Evolutionary conservation across 2,797 vertebrate species (phyloP).

Genomic region (Platalea minor): DNA sequence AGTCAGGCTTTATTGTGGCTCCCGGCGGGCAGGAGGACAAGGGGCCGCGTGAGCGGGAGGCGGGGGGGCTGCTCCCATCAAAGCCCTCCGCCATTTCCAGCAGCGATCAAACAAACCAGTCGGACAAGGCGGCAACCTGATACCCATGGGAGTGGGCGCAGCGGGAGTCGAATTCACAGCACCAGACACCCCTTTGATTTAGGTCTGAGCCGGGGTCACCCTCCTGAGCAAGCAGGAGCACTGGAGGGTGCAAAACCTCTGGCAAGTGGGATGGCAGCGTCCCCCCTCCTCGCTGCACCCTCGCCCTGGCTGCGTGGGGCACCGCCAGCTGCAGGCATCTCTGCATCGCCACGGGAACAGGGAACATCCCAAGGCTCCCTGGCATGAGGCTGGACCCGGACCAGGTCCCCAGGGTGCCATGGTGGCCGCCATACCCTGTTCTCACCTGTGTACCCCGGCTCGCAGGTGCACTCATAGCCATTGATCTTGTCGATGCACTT

Average conservation of each 20-base stretch:
- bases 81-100: constrained; percentile 46
- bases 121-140: constrained; percentile 56
- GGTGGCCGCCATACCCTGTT: not conserved
- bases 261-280: not conserved
- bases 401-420: not conserved
- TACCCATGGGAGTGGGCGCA: constrained; percentile 57
- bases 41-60: not conserved
- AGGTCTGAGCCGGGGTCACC: not conserved
- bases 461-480: constrained; percentile 89
- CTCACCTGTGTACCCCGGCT: constrained; percentile 92
- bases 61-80: constrained; percentile 36
- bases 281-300: not conserved
- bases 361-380: not conserved
- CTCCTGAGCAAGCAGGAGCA: not conserved
- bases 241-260: constrained; percentile 21
- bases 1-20: constrained; percentile 53
- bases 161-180: not conserved
- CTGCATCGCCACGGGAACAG: accelerated
- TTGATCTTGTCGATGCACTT: constrained; percentile 96
- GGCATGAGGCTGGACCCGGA: accelerated
- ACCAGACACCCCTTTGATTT: constrained; percentile 59
- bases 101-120: constrained; percentile 62
- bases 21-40: not conserved
- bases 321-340: not conserved
- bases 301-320: not conserved